Base-by-base conservation (phyloP, 2,113 vertebrate species). In the Plectropomus leopardus region DNA sequence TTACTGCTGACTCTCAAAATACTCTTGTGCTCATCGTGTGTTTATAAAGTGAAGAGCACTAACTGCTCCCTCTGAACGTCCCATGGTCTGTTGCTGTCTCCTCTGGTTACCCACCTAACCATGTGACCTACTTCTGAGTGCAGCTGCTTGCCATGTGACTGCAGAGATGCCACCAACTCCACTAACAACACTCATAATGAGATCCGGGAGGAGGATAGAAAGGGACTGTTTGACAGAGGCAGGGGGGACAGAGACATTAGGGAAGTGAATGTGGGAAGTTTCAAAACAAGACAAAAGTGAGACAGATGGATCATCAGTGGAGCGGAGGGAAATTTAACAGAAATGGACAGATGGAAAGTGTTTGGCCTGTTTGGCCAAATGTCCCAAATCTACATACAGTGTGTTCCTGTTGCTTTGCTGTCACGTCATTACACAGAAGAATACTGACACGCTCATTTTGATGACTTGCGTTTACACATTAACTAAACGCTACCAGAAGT, bases 71-170 rank as follows among this genome's bases (percentile, higher is more conserved):
- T 82, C 60, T 36, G 64, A 82, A 36, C 10, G 50, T 75, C 84
- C 61, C 53, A 67, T 90, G 82, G 42, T 83, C 51, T 54, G 80
- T 23, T 54, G 32, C 69, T 30, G 54, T 83, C 82, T 68, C 78
- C 84, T 87, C 90, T 76, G 82, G 71, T 88, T 85, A 86, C 86
- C 83, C 81, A 51, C 65, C 68, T 51, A 76, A 88, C 79, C 92
- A 92, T 91, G 89, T 92, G 91, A 91, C 93, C 89, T 69, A 79
- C 16, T 88, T 90, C 69, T 85, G 79, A 81, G 76, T 84, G 72
- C 89, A 91, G 89, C 92, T 92, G 87, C 89, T 82, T 75, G 77
- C 86, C 91, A 89, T 92, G 90, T 93, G 92, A 92, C 87, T 80
- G 51, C 66, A 64, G 75, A 84, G 87, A 89, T 84, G 83, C 88